Evolutionary conservation across 2,797 vertebrate species (phyloP).

Genomic region (Silurus lanzhouensis): DNA sequence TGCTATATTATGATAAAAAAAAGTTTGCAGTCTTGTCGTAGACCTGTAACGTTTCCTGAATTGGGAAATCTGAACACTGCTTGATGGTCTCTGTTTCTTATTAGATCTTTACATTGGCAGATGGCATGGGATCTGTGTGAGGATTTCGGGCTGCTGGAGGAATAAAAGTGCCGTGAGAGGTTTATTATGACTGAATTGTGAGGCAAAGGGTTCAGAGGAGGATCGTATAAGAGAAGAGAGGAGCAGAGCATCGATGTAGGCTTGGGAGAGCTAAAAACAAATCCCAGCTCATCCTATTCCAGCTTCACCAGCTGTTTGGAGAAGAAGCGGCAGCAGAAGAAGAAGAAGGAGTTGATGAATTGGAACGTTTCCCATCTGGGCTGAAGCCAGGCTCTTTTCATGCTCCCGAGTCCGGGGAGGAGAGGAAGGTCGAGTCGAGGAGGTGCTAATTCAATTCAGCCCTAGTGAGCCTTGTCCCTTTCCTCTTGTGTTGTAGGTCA

Average conservation of each 20-base stretch:
- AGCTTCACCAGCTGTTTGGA: slow-evolving; percentile 13
- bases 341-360: slow-evolving; percentile 45
- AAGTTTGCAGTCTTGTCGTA: background rate
- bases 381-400: slow-evolving; percentile 37
- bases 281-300: slow-evolving; percentile 32
- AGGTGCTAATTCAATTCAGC: slow-evolving; percentile 58
- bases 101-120: slow-evolving; percentile 37
- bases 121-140: slow-evolving; percentile 16
- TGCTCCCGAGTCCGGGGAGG: slow-evolving; percentile 13
- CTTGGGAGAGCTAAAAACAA: slow-evolving; percentile 17
- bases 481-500: slow-evolving; percentile 29
- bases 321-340: slow-evolving; percentile 14
- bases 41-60: slow-evolving; percentile 2
- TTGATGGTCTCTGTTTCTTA: slow-evolving; percentile 32
- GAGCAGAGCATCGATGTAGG: slow-evolving; percentile 5
- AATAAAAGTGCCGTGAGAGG: slow-evolving; percentile 30
- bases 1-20: too few species aligned
- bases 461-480: slow-evolving; percentile 39
- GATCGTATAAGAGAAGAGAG: background rate
- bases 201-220: slow-evolving; percentile 22
- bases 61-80: slow-evolving; percentile 8
- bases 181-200: slow-evolving; percentile 42
- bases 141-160: slow-evolving; percentile 7
- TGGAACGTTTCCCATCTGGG: slow-evolving; percentile 39
- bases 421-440: slow-evolving; percentile 28